phyloP scores from a whole-genome alignment of 2,888 invertebrate species.

The Esperia sulphurella region DNA sequence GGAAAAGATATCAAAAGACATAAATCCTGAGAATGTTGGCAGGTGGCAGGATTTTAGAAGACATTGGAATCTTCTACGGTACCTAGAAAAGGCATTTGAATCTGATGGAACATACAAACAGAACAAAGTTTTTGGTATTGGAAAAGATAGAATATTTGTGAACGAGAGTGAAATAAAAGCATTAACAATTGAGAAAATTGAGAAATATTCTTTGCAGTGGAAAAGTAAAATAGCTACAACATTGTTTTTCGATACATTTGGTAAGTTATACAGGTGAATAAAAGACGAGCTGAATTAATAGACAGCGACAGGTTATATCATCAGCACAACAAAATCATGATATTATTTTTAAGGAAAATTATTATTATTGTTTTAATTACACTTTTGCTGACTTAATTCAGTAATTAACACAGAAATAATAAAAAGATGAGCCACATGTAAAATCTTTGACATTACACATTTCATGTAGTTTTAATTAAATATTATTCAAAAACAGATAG shows the following conservation, averaged over 20 bases:
- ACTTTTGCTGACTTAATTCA: no score
- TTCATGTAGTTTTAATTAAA: no score
- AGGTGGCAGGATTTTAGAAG: slow-evolving; percentile 58
- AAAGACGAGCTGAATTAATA: no score
- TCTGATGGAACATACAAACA: slow-evolving; percentile 69
- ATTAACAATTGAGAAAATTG: slow-evolving; percentile 67
- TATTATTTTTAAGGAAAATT: no score
- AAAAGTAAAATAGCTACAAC: slow-evolving; percentile 77
- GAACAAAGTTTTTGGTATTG: slow-evolving; percentile 68
- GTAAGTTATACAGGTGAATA: no score
- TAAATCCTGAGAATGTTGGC: slow-evolving; percentile 42
- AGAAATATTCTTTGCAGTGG: slow-evolving; percentile 70
- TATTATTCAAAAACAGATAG: no score
- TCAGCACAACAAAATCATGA: no score
- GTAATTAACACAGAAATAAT: no score
- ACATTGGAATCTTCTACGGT: slow-evolving; percentile 66
- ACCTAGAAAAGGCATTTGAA: slow-evolving; percentile 71
- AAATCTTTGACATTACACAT: no score
- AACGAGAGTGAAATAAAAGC: slow-evolving; percentile 71
- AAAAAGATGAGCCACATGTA: no score
- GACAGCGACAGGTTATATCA: no score
- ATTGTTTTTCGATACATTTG: slow-evolving; percentile 78
- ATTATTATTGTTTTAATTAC: no score
- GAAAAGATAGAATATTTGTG: slow-evolving; percentile 60
- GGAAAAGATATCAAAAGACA: slow-evolving; percentile 66